Conservation (phyloP, 2,113 vertebrate species). For the Campylomormyrus numenius region DNA sequence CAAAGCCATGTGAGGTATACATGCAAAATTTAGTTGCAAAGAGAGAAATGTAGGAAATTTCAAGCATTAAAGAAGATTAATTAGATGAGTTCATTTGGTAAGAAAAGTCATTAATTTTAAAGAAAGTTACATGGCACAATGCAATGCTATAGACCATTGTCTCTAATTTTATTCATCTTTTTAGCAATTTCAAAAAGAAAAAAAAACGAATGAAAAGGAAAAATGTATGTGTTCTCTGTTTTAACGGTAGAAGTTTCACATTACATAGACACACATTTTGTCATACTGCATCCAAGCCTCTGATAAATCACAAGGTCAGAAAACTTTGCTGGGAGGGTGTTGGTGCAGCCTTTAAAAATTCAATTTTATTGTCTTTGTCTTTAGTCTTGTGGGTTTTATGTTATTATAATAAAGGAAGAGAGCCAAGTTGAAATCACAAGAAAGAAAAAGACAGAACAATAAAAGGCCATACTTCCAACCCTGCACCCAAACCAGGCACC, state of each 20-base stretch:
- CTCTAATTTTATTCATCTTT: not conserved
- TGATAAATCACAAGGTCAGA: constrained; percentile 20
- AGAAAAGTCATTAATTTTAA: not conserved
- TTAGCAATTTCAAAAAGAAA: not conserved
- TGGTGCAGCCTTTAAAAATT: constrained; percentile 23
- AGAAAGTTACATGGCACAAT: constrained; percentile 24
- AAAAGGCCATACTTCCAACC: constrained; percentile 20
- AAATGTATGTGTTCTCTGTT: constrained; percentile 39
- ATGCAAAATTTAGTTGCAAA: not conserved
- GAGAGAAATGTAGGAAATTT: not conserved
- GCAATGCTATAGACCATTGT: constrained; percentile 12
- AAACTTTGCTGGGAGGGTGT: constrained; percentile 17
- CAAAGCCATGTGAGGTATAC: not conserved
- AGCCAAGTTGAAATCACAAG: constrained; percentile 36
- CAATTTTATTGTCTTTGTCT: constrained; percentile 23
- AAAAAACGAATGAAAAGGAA: constrained; percentile 27
- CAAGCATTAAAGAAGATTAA: constrained; percentile 3
- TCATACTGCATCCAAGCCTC: constrained; percentile 6
- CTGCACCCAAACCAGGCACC: constrained; percentile 3
- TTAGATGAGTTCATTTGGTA: constrained; percentile 11
- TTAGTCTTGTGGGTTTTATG: constrained; percentile 29
- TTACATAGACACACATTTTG: constrained; percentile 22
- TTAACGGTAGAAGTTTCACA: constrained; percentile 21
- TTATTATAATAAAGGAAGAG: constrained; percentile 21
- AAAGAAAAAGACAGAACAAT: constrained; percentile 28